These are phyloP conservation scores for Acleris sparsana DNA, from an alignment of 2,888 invertebrate genomes.

Conservation along the genomic window DNA sequence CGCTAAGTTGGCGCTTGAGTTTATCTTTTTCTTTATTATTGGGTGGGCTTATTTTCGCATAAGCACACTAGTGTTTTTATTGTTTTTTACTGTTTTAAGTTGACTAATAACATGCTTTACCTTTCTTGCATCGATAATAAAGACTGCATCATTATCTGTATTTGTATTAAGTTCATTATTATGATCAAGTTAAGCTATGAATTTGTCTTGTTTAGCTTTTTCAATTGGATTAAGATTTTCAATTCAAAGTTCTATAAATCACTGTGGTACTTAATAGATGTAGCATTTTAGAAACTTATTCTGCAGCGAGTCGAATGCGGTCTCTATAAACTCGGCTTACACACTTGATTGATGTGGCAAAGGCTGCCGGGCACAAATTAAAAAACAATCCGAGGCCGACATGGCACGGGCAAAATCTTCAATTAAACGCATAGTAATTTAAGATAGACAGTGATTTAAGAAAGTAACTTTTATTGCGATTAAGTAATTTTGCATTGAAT, in stretches of 20 bases:
- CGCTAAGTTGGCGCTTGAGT: slow-evolving; percentile 42
- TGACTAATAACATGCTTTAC: not conserved
- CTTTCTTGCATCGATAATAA: not conserved
- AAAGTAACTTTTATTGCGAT: slow-evolving; percentile 14
- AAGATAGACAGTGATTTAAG: slow-evolving; percentile 35
- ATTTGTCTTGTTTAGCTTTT: no score
- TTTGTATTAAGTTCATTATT: not conserved
- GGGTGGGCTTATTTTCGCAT: slow-evolving; percentile 13
- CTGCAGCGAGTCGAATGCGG: slow-evolving; percentile 36
- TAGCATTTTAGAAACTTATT: slow-evolving; percentile 36
- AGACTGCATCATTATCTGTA: not conserved
- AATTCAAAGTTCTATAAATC: slow-evolving; percentile 7
- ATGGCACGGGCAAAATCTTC: slow-evolving; percentile 53
- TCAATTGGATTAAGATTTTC: not conserved
- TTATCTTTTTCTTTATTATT: slow-evolving; percentile 9
- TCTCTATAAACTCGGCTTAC: slow-evolving; percentile 47
- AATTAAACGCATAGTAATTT: slow-evolving; percentile 52
- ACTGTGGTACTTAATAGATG: slow-evolving; percentile 22
- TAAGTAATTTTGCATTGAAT: slow-evolving; percentile 34
- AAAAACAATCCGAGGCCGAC: slow-evolving; percentile 58
- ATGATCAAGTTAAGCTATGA: not conserved
- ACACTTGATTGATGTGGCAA: slow-evolving; percentile 75
- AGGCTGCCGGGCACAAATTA: slow-evolving; percentile 70
- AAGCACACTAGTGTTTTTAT: not conserved
- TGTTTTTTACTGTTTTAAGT: not conserved